Evolutionary conservation across 1,140 invertebrate genomes (phyloP), one percentile per base, ranked within the genome.

Genomic region (Pararge aegeria): DNA sequence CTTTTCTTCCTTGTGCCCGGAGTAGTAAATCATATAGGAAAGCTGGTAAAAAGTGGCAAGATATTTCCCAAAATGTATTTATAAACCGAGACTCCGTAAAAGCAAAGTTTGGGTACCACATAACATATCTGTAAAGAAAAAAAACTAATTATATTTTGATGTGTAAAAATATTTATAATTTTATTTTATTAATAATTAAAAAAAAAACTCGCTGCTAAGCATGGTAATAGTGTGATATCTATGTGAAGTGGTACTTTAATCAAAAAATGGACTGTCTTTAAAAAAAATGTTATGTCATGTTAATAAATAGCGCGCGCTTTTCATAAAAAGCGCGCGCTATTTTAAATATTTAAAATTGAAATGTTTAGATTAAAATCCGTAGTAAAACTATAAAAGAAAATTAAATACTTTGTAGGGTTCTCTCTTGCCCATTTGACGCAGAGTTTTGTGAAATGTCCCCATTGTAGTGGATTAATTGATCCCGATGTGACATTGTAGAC

Each of bases 401-500:
- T 12, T 1, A 34, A 34, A 0, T 64, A 89, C 84, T 94, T 96
- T 34, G 95, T 93, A 2, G 96, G 96, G 61, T 94, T 94, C 48
- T 93, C 92, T 9, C 93, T 85, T 0, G 95, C 93, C 82, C 95
- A 93, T 74, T 94, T 94, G 40, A 93, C 90, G 12, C 94, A 94
- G 1, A 94, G 86, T 9, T 87, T 67, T 0, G 93, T 93, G 61
- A 97, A 94, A 64, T 95, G 91, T 19, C 94, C 93, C 97, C 98
- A 99, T 16, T 92, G 92, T 4, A 98, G 92, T 0, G 95, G 95
- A 79, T 98, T 98, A 15, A 95, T 90, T 4, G 93, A 90, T 0
- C 97, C 96, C 12, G 96, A 96, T 0, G 97, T 98, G 68, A 96
- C 97, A 81, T 99, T 98, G 83, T 97, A 98, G n/a, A 99, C 94